phyloP scores from a whole-genome alignment of 2,113 vertebrate genomes.

The Penelope pileata region DNA sequence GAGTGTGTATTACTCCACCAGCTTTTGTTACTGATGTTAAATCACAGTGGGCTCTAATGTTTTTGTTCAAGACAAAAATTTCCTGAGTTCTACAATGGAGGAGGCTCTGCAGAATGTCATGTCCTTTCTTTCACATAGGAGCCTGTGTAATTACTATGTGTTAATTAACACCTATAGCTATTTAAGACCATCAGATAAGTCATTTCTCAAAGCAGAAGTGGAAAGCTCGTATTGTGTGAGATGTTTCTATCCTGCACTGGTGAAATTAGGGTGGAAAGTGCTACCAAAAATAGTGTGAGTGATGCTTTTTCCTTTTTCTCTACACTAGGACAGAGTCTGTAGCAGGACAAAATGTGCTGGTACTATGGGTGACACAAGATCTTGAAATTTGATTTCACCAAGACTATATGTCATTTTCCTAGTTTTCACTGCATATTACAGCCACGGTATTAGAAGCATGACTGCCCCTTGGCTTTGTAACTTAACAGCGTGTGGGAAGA shows the following conservation, averaged over 20 bases:
- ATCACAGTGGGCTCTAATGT: background rate
- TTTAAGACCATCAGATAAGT: background rate
- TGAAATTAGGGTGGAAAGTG: slow-evolving; percentile 10
- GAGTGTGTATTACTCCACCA: background rate
- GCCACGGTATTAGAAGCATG: background rate
- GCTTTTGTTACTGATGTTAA: background rate
- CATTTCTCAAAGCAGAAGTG: background rate
- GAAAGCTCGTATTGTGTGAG: background rate
- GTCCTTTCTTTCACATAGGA: background rate
- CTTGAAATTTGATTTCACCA: background rate
- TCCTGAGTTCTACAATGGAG: background rate
- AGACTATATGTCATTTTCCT: slow-evolving; percentile 14
- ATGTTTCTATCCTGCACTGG: background rate
- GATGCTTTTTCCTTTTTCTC: background rate
- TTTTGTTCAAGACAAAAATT: background rate
- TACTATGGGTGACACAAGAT: background rate
- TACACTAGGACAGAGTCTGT: background rate
- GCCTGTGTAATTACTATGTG: background rate
- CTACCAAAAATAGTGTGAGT: background rate
- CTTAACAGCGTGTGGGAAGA: background rate
- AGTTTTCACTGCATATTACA: background rate
- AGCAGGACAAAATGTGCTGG: slow-evolving; percentile 4
- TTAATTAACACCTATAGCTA: background rate
- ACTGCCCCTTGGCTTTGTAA: background rate
- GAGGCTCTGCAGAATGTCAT: background rate